A percentile compares a stretch with the other conserved stretches of the same genome.
Conservation (phyloP, 2,113 vertebrate species). For the Argyrosomus japonicus region DNA sequence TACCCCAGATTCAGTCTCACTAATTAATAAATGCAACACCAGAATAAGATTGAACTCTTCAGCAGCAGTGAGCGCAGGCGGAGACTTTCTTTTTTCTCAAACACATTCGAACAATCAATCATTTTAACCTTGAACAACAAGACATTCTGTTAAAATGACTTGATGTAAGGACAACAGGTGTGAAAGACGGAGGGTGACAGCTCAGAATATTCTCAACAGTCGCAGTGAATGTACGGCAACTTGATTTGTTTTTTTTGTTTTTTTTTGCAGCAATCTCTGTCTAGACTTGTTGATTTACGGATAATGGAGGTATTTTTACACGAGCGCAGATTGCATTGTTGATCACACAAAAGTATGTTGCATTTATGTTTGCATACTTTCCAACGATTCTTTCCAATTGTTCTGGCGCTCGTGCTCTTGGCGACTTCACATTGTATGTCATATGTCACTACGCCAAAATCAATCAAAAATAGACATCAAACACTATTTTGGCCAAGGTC, state of each 20-base stretch:
- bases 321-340: conserved; percentile 4
- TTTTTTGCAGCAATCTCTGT: neutral
- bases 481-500: neutral
- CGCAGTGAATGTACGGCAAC: neutral
- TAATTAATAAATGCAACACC: neutral
- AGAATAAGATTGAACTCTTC: neutral
- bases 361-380: conserved; percentile 26
- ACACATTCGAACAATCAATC: too few species aligned
- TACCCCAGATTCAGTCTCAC: neutral
- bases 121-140: neutral
- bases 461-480: neutral
- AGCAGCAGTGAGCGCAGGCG: neutral
- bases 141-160: neutral
- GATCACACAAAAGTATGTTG: conserved; percentile 16
- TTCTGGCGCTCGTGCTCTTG: neutral
- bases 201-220: neutral
- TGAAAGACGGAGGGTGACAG: neutral
- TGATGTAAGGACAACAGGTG: neutral
- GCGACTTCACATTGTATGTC: neutral
- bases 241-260: neutral
- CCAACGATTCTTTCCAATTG: neutral
- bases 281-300: conserved; percentile 1
- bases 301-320: conserved; percentile 5
- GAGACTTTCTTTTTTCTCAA: neutral
- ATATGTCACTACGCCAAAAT: conserved; percentile 1